Base-by-base conservation (phyloP, 2,888 invertebrate species). In the Frankliniella fusca region DNA sequence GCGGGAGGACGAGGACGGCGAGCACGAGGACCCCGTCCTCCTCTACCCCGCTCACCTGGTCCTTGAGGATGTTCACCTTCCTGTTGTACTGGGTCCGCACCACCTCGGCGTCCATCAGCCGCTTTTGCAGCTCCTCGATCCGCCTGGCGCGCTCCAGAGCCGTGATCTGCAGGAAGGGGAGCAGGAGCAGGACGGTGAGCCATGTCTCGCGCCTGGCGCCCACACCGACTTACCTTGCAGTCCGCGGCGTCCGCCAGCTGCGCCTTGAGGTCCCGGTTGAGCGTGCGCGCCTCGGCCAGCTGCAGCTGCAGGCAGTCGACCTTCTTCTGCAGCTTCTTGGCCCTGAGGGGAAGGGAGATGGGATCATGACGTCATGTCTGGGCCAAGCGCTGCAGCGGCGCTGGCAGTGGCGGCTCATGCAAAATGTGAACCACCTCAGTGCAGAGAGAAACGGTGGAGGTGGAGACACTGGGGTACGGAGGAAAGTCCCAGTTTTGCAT, bases 211-310 rank as follows among this genome's bases (percentile, higher is more conserved):
- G 38, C 28, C 28, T 7, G 12, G 3, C 11, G 28, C 76, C 50
- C 81, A 54, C 15, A 61, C 18, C 18, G 54, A 81, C 81, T 80
- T 87, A 93, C 95, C 91, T 96, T 96, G 87, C 94, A 95, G 86
- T 96, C 95, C 0, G 94, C 94, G 0, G 95, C 94, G 87, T 96
- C 95, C 0, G 94, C 92, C 12, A 96, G 88, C 87, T 96, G 96
- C 2, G 94, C 92, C 88, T 96, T 95, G 80, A 97, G 91, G 86
- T 97, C 96, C 23, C 95, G 92, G 61, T 94, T 90, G 85, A 95
- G 94, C 0, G 93, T 91, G 84, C 94, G 93, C n/a, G 95, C 93
- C 85, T 97, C 97, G 20, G 91, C 91, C 50, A 97, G 89, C 87
- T 97, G 96, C 61, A 93, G 88, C 83, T 94, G 93, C 81, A 96